Evolutionary conservation across 1,140 invertebrate genomes (phyloP).

Genomic region (Pseudobourletiella spinata): DNA sequence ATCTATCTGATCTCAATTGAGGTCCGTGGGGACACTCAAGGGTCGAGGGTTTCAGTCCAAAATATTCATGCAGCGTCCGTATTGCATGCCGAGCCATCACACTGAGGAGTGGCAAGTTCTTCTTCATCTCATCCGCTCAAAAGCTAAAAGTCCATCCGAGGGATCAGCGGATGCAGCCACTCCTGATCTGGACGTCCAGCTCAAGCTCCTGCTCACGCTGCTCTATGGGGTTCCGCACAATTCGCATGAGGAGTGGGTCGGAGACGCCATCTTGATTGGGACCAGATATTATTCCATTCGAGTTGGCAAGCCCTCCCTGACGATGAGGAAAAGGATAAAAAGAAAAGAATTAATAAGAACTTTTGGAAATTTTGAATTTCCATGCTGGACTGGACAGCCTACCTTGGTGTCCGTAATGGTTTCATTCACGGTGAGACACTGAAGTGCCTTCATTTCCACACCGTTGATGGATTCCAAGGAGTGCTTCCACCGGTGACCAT

Average conservation of each 20-base stretch:
- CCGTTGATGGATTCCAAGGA: conserved; percentile 25
- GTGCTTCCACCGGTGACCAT: conserved; percentile 24
- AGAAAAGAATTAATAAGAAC: background rate
- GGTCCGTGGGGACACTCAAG: background rate
- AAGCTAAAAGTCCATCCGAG: too few relatives aligned
- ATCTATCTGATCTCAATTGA: background rate
- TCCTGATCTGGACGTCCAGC: conserved; percentile 23
- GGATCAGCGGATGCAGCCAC: conserved; percentile 11
- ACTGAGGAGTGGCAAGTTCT: too few relatives aligned
- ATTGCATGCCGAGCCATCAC: background rate
- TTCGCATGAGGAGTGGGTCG: conserved; percentile 25
- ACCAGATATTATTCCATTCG: conserved; percentile 20
- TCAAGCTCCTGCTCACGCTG: conserved; percentile 13
- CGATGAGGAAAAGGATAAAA: background rate
- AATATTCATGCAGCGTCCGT: background rate
- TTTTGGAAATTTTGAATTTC: background rate
- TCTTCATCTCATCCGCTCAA: too few relatives aligned
- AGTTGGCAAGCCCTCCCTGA: conserved; percentile 18
- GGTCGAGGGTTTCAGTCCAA: background rate
- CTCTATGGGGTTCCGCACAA: conserved; percentile 21
- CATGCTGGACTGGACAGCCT: background rate
- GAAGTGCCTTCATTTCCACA: conserved; percentile 32
- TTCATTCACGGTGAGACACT: conserved; percentile 8
- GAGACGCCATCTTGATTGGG: conserved; percentile 19
- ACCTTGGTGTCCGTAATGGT: conserved; percentile 27